These are phyloP conservation scores for Euphydryas editha DNA, from an alignment of 2,888 invertebrate genomes.

Conservation along the genomic window DNA sequence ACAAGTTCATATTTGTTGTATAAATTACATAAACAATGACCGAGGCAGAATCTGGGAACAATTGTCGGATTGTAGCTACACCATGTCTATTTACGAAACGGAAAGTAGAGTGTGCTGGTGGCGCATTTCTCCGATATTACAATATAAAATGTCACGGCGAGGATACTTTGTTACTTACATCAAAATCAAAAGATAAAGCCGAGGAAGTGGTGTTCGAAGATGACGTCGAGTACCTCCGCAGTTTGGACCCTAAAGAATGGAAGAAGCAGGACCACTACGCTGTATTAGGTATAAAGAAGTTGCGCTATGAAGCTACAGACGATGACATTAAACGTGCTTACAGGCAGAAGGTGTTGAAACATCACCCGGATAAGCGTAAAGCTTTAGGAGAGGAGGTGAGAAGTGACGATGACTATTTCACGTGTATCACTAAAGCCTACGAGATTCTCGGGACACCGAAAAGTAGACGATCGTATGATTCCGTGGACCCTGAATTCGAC, in stretches of 20 bases:
- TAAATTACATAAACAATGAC: conserved; percentile 70
- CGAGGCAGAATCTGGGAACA: conserved; percentile 61
- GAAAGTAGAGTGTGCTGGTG: conserved; percentile 80
- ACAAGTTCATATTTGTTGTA: conserved; percentile 62
- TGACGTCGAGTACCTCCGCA: conserved; percentile 92
- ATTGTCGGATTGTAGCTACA: conserved; percentile 63
- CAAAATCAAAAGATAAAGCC: conserved; percentile 71
- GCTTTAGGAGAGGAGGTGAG: conserved; percentile 94
- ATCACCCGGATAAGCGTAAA: conserved; percentile 99
- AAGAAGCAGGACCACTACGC: conserved; percentile 99
- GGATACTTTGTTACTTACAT: conserved; percentile 70
- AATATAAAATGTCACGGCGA: conserved; percentile 78
- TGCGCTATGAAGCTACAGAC: conserved; percentile 93
- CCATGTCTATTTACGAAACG: conserved; percentile 65
- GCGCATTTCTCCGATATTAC: conserved; percentile 77
- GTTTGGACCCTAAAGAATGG: conserved; percentile 98
- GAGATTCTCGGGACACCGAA: conserved; percentile 92
- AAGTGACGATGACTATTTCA: conserved; percentile 98
- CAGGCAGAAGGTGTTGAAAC: conserved; percentile 89
- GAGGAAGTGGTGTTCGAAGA: conserved; percentile 83
- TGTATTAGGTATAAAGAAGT: conserved; percentile 93
- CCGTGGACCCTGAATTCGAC: conserved; percentile 97
- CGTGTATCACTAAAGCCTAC: conserved; percentile 98
- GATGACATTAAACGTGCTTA: conserved; percentile 97
- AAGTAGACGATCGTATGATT: conserved; percentile 96